A percentile compares a stretch with the other conserved stretches of the same genome.
Conservation (phyloP, 2,797 vertebrate genomes). For the Selene dorsalis region DNA sequence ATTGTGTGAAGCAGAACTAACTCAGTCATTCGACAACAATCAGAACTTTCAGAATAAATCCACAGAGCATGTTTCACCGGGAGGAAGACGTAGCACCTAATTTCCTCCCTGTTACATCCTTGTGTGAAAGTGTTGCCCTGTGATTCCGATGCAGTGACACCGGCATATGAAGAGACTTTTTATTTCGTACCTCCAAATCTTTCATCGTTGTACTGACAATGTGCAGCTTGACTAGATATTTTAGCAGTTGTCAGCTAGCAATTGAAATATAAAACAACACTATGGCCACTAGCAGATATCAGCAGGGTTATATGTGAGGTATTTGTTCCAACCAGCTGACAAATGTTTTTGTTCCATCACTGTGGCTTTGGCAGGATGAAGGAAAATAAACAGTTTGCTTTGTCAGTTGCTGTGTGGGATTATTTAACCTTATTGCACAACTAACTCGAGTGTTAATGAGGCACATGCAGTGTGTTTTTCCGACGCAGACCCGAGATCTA, state of each 20-base stretch:
- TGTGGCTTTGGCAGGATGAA: neutral
- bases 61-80: neutral
- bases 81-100: neutral
- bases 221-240: neutral
- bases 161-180: neutral
- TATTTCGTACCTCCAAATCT: neutral
- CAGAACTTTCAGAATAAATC: neutral
- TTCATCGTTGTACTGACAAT: neutral
- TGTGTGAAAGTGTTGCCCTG: neutral
- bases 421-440: slow-evolving; percentile 9
- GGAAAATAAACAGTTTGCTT: slow-evolving; percentile 11
- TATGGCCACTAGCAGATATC: neutral
- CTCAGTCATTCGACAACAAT: neutral
- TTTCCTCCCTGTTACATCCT: neutral
- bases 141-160: neutral
- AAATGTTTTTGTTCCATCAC: slow-evolving; percentile 7
- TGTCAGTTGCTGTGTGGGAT: slow-evolving; percentile 17
- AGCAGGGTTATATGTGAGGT: neutral
- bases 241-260: neutral
- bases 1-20: slow-evolving; percentile 13
- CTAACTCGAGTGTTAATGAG: slow-evolving; percentile 9
- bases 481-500: neutral
- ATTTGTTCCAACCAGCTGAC: neutral
- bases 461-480: neutral
- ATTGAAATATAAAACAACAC: neutral